Conservation (phyloP, 2,113 vertebrate species). For the Bagarius yarrelli region DNA sequence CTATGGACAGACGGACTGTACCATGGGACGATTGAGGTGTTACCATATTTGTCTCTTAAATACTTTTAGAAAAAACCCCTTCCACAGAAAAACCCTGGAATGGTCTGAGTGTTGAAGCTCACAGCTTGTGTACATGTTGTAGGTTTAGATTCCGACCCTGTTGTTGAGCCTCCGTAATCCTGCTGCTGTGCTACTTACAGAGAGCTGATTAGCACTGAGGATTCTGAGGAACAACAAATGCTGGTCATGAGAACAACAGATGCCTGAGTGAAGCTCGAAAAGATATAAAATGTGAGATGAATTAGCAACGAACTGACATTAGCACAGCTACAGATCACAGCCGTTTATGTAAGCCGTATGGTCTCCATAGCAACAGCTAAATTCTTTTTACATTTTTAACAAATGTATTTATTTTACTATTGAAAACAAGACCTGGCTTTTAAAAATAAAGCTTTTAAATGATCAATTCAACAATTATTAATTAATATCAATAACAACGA, state of each 20-base stretch:
- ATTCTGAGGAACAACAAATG: slow-evolving; percentile 7
- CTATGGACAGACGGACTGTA: no score
- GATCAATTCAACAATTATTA: no score
- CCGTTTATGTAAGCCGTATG: background rate
- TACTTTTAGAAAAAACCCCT: no score
- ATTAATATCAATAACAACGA: no score
- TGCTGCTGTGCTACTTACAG: slow-evolving; percentile 7
- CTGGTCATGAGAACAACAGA: slow-evolving; percentile 3
- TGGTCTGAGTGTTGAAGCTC: background rate
- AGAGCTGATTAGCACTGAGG: slow-evolving; percentile 21
- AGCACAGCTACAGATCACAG: background rate
- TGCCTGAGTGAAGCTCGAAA: background rate
- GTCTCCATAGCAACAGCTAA: background rate
- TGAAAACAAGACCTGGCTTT: no score
- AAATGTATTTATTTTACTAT: no score
- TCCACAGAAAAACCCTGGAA: background rate
- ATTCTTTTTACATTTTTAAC: no score
- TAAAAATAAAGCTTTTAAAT: no score
- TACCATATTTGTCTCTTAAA: no score
- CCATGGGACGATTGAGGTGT: no score
- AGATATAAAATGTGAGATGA: background rate
- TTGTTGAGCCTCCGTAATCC: slow-evolving; percentile 23
- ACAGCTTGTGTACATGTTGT: background rate
- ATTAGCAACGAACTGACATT: background rate
- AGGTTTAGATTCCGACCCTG: background rate